Evolutionary conservation across 2,888 invertebrate genomes (phyloP).

Genomic region (Habrosyne pyritoides): DNA sequence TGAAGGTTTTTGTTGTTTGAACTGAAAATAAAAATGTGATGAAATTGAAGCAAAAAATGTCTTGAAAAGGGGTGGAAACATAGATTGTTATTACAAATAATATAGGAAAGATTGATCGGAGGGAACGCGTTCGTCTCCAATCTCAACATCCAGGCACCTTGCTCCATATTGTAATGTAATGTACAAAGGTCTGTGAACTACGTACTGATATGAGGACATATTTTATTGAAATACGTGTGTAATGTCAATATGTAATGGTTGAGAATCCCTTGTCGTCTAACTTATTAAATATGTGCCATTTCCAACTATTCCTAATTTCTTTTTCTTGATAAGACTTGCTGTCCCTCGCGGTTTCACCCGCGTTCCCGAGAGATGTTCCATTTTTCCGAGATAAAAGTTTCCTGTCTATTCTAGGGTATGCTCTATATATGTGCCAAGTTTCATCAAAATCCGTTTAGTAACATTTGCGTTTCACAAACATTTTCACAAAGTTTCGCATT

Average conservation of each 20-base stretch:
- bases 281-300: constrained; percentile 1
- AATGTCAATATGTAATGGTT: neutral
- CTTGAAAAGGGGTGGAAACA: neutral
- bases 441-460: no score
- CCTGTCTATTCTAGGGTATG: no score
- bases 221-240: constrained; percentile 2
- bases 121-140: neutral
- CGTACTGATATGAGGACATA: neutral
- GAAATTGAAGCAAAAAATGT: neutral
- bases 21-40: neutral
- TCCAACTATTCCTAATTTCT: neutral
- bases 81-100: neutral
- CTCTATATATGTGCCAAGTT: no score
- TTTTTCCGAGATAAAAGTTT: no score
- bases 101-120: neutral
- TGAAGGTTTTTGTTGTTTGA: no score
- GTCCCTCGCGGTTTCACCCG: no score
- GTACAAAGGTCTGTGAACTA: neutral
- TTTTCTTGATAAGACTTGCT: neutral
- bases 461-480: no score
- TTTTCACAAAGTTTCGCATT: no score
- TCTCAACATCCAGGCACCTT: neutral
- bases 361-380: no score
- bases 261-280: no score
- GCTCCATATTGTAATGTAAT: neutral